Conservation (phyloP, 2,797 vertebrate genomes). For the Pangasius sanitwongsei region DNA sequence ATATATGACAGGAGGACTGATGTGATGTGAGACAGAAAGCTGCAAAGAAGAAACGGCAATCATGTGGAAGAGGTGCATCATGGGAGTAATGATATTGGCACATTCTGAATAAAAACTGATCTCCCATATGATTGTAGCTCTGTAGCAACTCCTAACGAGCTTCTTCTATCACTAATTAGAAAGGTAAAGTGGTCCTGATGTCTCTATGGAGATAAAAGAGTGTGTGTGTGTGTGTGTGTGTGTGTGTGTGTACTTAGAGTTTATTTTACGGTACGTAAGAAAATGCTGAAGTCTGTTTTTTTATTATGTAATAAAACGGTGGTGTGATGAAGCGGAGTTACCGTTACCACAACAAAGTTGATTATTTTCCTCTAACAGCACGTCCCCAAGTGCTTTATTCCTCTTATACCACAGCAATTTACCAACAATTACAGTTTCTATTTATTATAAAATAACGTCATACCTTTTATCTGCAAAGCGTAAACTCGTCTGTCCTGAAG, state of each 20-base stretch:
- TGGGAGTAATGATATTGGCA: neutral
- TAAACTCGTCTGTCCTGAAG: too few species aligned
- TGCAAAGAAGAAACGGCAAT: neutral
- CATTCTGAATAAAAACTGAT: neutral
- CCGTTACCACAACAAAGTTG: too few species aligned
- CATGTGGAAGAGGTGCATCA: conserved; percentile 8
- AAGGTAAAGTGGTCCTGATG: neutral
- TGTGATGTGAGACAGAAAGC: neutral
- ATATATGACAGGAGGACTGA: neutral
- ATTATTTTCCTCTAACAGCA: too few species aligned
- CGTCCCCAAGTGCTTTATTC: neutral
- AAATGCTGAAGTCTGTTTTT: too few species aligned
- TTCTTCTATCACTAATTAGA: neutral
- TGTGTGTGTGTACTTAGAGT: neutral
- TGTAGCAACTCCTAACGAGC: neutral
- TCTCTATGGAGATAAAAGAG: neutral
- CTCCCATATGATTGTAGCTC: neutral
- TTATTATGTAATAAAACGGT: too few species aligned
- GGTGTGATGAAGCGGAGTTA: too few species aligned
- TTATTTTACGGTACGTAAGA: neutral
- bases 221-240: conserved; percentile 6
- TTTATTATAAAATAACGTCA: neutral
- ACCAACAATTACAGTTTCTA: too few species aligned
- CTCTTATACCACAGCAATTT: neutral
- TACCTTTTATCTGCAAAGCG: neutral